Evolutionary conservation across 1,140 invertebrate genomes (phyloP).

Genomic region (Bombus huntii): DNA sequence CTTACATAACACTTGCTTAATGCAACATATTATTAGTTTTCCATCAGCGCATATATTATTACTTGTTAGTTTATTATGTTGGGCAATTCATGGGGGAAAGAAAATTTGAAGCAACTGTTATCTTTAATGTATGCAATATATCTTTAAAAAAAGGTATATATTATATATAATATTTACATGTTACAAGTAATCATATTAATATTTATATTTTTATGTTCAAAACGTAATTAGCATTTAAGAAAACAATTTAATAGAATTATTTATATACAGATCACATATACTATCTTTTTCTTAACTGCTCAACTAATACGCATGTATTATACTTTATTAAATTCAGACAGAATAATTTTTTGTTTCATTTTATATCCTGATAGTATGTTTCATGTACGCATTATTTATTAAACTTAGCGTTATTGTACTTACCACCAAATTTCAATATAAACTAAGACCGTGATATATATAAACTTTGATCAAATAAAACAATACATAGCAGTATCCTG

Average conservation of each 20-base stretch:
- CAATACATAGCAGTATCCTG: not conserved
- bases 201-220: not conserved
- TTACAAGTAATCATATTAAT: not conserved
- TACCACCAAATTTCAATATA: slow-evolving; percentile 23
- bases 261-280: not conserved
- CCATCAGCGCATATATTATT: no score
- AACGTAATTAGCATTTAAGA: not conserved
- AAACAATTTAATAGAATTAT: not conserved
- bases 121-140: not conserved
- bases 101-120: not conserved
- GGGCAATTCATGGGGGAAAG: not conserved
- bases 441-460: not conserved
- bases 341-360: not conserved
- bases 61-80: not conserved
- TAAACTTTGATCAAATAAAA: not conserved
- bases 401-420: slow-evolving; percentile 13
- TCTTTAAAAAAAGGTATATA: not conserved
- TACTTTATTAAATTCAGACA: not conserved
- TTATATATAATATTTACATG: not conserved
- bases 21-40: not conserved
- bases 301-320: not conserved
- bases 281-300: not conserved
- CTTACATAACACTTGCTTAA: not conserved
- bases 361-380: not conserved
- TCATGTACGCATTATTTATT: not conserved